Base-by-base conservation (phyloP, 2,113 vertebrate genomes). In the Bolborhynchus lineola region DNA sequence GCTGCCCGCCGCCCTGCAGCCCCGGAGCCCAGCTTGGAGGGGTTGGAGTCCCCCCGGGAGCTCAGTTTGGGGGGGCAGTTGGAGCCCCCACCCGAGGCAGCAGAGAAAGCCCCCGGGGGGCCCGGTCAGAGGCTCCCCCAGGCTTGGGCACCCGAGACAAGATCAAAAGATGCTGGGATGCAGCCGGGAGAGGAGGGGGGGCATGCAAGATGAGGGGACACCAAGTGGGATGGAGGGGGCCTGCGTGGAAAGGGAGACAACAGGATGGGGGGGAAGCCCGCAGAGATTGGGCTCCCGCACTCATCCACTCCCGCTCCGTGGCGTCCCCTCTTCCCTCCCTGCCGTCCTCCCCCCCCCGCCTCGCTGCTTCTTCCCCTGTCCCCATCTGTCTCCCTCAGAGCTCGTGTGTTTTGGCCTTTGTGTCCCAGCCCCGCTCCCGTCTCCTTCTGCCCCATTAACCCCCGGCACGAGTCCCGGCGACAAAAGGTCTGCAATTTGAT, bases 391-490 rank as follows among this genome's bases (percentile, higher is more conserved):
- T 98, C 96, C 98, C 95, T 97, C 98, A 80, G 96, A 95, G 96
- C 96, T 81, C 81, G 98, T 98, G 98, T 98, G 94, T 97, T 98
- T 98, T 96, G 95, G 98, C 98, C 98, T 98, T 99, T 99, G 98
- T 99, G 98, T 98, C 97, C 95, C 94, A 91, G 95, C 90, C 98
- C 98, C 94, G 75, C 98, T 96, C 96, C 98, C 98, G 98, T 98
- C 98, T 98, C 98, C 97, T 99, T 99, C 99, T 99, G 99, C 98
- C 98, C 99, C 99, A 99, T 99, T 99, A 99, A 98, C 98, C 98
- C 98, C 97, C 98, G 98, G 98, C 98, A 98, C 97, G 97, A 98
- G 98, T 96, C 98, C 96, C 91, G 93, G 98, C 98, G 97, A 99
- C 98, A 98, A 99, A 96, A 98, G 97, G 96, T 93, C 98, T 88